Evolutionary conservation across 2,797 vertebrate genomes (phyloP).

Genomic region (Onychomys arenicola): DNA sequence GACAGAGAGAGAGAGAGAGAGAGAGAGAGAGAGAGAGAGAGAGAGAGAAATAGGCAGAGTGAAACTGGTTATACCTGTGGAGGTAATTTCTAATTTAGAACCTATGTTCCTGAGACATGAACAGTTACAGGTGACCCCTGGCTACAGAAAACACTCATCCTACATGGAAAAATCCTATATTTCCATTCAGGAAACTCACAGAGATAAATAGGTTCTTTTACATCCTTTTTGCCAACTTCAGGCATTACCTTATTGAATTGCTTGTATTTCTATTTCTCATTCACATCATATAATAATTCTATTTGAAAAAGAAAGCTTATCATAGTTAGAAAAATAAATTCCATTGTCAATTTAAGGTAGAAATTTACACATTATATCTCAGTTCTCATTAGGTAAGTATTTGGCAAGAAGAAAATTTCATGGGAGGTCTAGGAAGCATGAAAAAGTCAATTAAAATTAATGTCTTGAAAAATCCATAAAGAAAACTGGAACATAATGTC

Average conservation of each 20-base stretch:
- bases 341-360: neutral
- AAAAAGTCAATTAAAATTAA: slow-evolving; percentile 24
- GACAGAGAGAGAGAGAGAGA: too few relatives aligned
- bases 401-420: neutral
- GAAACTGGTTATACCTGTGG: neutral
- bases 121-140: slow-evolving; percentile 43
- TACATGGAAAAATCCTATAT: neutral
- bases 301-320: neutral
- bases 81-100: slow-evolving; percentile 60
- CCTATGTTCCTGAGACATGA: neutral
- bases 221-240: neutral
- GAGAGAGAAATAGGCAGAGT: neutral
- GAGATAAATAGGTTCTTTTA: neutral
- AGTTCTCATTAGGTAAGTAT: neutral
- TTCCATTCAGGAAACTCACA: slow-evolving; percentile 11
- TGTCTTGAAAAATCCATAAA: neutral
- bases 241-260: neutral
- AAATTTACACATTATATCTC: neutral
- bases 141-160: neutral
- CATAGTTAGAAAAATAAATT: neutral
- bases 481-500: neutral
- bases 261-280: neutral
- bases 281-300: neutral
- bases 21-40: neutral
- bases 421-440: neutral